Evolutionary conservation across 2,888 invertebrate species (phyloP).

Genomic region (Baronia brevicornis): DNA sequence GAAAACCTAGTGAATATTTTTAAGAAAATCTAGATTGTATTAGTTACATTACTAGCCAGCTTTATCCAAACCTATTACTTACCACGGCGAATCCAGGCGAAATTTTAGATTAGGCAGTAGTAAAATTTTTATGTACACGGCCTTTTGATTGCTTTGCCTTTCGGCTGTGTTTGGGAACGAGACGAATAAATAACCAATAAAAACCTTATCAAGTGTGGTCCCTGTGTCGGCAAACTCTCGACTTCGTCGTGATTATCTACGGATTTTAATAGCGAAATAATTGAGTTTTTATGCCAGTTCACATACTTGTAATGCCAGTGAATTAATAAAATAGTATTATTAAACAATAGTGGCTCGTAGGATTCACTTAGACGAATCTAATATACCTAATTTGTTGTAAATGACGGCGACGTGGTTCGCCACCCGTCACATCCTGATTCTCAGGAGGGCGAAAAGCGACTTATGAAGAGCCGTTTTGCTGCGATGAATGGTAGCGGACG

Average conservation of each 20-base stretch:
- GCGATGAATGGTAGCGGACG: no score
- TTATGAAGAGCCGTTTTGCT: no score
- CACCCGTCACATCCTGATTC: no score
- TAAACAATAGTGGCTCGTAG: no score
- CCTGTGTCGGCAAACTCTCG: conserved; percentile 9
- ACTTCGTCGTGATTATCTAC: conserved; percentile 26
- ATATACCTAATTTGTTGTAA: no score
- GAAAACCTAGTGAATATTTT: neutral
- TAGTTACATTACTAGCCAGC: conserved; percentile 25
- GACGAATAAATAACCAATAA: conserved; percentile 24
- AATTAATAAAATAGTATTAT: no score
- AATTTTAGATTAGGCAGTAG: conserved; percentile 61
- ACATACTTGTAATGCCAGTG: conserved; percentile 5
- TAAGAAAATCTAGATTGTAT: neutral
- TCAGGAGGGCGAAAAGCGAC: no score
- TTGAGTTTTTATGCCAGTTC: conserved; percentile 46
- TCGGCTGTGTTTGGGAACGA: conserved; percentile 20
- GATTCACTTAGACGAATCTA: no score
- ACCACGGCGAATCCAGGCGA: conserved; percentile 58
- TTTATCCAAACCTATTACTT: conserved; percentile 25
- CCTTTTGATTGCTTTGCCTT: conserved; percentile 34
- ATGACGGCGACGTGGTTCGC: no score
- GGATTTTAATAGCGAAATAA: conserved; percentile 55
- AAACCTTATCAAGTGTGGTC: conserved; percentile 14
- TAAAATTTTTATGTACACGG: conserved; percentile 50